Conservation (phyloP, 1,140 invertebrate genomes). For the Ostrea denselamellosa region DNA sequence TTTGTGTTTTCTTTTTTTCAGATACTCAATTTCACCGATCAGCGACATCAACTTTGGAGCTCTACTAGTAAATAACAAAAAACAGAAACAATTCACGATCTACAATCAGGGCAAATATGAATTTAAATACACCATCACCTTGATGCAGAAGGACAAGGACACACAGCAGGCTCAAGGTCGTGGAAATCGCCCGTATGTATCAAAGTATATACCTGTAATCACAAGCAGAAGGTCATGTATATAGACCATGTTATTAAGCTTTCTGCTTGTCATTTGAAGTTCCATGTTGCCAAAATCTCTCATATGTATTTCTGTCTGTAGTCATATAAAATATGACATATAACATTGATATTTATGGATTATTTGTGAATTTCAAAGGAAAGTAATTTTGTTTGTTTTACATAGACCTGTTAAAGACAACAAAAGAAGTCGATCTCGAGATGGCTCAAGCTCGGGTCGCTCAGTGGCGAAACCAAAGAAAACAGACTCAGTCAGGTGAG, state of each 20-base stretch:
- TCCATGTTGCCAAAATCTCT: no score
- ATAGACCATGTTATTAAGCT: neutral
- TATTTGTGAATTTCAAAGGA: neutral
- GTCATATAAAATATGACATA: neutral
- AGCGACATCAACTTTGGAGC: constrained; percentile 79
- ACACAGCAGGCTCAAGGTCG: constrained; percentile 55
- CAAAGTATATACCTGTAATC: neutral
- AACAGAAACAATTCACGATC: constrained; percentile 74
- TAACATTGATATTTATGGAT: neutral
- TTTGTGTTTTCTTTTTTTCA: constrained; percentile 54
- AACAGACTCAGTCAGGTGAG: constrained; percentile 76
- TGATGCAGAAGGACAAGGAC: constrained; percentile 69
- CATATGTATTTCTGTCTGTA: neutral
- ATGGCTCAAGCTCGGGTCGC: constrained; percentile 74
- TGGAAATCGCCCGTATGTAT: constrained; percentile 70
- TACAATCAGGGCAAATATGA: constrained; percentile 79
- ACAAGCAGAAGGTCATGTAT: neutral
- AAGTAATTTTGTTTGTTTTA: neutral
- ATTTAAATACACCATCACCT: constrained; percentile 77
- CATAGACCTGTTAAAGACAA: constrained; percentile 73
- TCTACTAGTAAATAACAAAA: constrained; percentile 76
- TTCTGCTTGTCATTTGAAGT: no score
- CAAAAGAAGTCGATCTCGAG: constrained; percentile 72
- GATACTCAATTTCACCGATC: constrained; percentile 75
- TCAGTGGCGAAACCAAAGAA: constrained; percentile 73